phyloP scores from a whole-genome alignment of 2,888 invertebrate species.

The Nebria brevicollis region DNA sequence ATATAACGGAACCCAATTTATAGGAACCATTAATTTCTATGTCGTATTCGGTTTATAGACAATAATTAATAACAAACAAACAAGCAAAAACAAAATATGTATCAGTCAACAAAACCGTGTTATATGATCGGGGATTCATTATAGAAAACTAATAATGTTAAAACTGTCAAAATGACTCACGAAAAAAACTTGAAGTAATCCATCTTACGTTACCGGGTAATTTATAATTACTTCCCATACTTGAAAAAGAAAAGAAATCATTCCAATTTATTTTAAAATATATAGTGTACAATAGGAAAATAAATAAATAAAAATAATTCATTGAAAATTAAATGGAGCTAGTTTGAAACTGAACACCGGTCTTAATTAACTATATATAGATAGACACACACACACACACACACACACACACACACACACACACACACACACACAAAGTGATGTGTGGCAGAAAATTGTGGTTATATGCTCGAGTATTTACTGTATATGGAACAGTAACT shows the following conservation, averaged over 20 bases:
- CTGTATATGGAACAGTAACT: conserved; percentile 23
- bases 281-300: conserved; percentile 30
- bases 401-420: neutral
- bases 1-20: neutral
- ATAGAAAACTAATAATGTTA: conserved; percentile 32
- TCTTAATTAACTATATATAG: conserved; percentile 29
- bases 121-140: conserved; percentile 19
- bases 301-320: conserved; percentile 18
- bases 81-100: neutral
- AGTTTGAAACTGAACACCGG: conserved; percentile 36
- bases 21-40: neutral
- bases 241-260: conserved; percentile 24
- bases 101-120: conserved; percentile 12
- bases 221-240: conserved; percentile 35
- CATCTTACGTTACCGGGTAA: conserved; percentile 30
- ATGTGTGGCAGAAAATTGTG: neutral
- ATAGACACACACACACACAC: neutral
- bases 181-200: conserved; percentile 33
- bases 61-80: conserved; percentile 25
- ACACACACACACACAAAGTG: neutral
- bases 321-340: conserved; percentile 39
- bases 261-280: conserved; percentile 36
- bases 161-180: conserved; percentile 7
- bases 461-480: conserved; percentile 6
- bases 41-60: neutral